Evolutionary conservation across 2,888 invertebrate genomes (phyloP), one percentile per base, ranked within the genome.

Genomic region (Aphodius sticticus): DNA sequence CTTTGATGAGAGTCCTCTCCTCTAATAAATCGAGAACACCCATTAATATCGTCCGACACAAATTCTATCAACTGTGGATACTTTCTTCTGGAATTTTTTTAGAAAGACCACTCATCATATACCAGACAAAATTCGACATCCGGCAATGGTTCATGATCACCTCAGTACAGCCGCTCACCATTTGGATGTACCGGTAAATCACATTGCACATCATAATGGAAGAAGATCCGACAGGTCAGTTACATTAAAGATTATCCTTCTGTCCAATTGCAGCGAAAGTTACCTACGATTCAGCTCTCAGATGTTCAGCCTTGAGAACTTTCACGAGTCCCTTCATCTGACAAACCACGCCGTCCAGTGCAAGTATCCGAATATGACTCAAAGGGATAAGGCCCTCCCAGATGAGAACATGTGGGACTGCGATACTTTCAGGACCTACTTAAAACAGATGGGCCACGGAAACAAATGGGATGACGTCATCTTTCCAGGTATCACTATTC

Each of bases 331-430:
- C 0, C 94, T 98, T 71, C 98, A 98, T 89, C 90, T 98, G 75
- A 97, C 97, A 69, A 98, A 98, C 90, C 96, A 98, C 89, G 96
- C 98, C 6, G 95, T 98, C 37, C 98, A 98, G 88, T 94, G 95
- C 85, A 95, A 96, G 88, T 98, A 97, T 86, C 92, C 93, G 83
- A 95, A 95, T 78, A 86, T 86, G 70, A 85, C 91, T 88, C 92
- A 94, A 80, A 90, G 96, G 81, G 93, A 96, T 88, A 92, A 95
- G 86, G 92, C 93, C 0, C 89, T 98, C 78, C 98, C 98, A 0
- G 92, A 92, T 78, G 97, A 98, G 86, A 98, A 98, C 87, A 98
- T 98, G 98, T 98, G 98, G 98, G 96, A 97, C 84, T 94, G 95
- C 87, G 92, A 95, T 86, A 92, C 95, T 80, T 95, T 98, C 89